Percentiles rank a stretch among this genome's conserved stretches.
phyloP scores from a whole-genome alignment of 2,113 vertebrate species.

The Pogonocichla stellata region DNA sequence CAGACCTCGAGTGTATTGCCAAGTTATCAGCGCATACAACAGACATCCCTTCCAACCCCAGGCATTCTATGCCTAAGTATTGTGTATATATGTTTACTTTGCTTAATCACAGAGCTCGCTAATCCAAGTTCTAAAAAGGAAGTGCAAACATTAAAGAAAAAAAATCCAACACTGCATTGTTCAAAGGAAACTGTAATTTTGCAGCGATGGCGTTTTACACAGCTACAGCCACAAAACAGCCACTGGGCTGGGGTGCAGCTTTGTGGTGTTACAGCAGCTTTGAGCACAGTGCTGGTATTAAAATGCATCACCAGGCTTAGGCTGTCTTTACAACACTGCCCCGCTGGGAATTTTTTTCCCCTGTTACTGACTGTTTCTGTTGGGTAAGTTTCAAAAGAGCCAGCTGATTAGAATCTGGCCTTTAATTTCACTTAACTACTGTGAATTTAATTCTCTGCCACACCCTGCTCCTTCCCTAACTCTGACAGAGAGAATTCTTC shows the following conservation, averaged over 20 bases:
- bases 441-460: not conserved
- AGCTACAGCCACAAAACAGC: not conserved
- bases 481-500: not conserved
- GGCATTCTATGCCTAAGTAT: not conserved
- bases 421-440: not conserved
- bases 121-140: not conserved
- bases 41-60: not conserved
- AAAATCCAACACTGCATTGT: rapidly evolving
- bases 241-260: rapidly evolving
- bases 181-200: not conserved
- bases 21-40: too few relatives aligned
- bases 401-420: not conserved
- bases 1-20: too few relatives aligned
- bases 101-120: not conserved
- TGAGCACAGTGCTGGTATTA: rapidly evolving
- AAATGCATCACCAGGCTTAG: not conserved
- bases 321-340: not conserved
- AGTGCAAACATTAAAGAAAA: not conserved
- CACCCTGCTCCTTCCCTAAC: rapidly evolving
- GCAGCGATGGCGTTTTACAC: rapidly evolving
- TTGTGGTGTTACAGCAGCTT: not conserved
- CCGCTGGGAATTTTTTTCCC: not conserved
- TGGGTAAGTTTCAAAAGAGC: not conserved
- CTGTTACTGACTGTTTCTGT: not conserved
- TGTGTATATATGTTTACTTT: rapidly evolving